These are phyloP conservation scores for Azemiops feae DNA, from an alignment of 2,113 vertebrate species.

Conservation along the genomic window DNA sequence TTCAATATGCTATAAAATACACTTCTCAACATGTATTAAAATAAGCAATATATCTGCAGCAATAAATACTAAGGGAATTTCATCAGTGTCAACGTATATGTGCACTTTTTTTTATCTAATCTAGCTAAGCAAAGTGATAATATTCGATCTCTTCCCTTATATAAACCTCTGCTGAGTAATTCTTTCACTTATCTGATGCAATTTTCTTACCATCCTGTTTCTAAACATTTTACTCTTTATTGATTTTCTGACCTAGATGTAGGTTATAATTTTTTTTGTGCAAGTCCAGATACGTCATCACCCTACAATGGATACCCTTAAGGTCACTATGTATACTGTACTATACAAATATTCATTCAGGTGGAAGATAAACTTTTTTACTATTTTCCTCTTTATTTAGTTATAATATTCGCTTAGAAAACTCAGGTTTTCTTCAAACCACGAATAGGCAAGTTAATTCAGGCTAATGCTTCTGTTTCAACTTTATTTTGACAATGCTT, in stretches of 20 bases:
- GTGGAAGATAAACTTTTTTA: not conserved
- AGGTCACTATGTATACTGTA: not conserved
- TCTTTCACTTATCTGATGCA: not conserved
- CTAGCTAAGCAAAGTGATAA: not conserved
- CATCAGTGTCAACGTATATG: slow-evolving; percentile 4
- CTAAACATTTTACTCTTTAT: slow-evolving; percentile 18
- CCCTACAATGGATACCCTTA: not conserved
- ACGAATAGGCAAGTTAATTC: not conserved
- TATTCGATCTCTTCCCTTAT: not conserved
- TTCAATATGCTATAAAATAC: slow-evolving; percentile 15
- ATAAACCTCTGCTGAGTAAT: not conserved
- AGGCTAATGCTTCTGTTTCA: not conserved
- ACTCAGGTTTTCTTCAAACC: not conserved
- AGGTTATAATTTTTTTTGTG: not conserved
- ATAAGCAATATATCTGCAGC: not conserved
- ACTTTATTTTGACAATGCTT: slow-evolving; percentile 45
- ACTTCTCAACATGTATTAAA: slow-evolving; percentile 10
- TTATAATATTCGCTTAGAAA: not conserved
- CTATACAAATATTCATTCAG: not conserved
- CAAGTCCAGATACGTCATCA: not conserved
- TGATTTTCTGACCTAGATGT: not conserved
- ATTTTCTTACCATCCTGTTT: not conserved
- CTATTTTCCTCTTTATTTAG: not conserved
- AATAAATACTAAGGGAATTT: slow-evolving; percentile 17
- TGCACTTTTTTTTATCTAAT: not conserved